Percentiles rank a stretch among this genome's conserved stretches.
phyloP scores from a whole-genome alignment of 1,140 invertebrate species.

The Cydia splendana region DNA sequence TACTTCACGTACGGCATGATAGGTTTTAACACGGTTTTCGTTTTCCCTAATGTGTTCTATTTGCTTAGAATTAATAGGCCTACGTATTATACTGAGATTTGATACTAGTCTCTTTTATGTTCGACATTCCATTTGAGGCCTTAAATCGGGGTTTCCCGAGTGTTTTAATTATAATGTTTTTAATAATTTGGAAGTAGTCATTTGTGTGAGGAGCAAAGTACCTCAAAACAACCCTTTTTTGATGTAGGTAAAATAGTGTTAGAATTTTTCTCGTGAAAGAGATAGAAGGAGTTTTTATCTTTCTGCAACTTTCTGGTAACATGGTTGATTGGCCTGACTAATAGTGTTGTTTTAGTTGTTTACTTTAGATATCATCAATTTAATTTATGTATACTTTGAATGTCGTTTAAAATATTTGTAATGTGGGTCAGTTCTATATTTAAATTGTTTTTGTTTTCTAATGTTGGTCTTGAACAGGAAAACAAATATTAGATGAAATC shows the following conservation, averaged over 20 bases:
- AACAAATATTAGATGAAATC: neutral
- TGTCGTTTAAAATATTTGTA: neutral
- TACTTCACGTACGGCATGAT: conserved; percentile 89
- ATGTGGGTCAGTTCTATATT: conserved; percentile 4
- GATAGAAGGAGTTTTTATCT: neutral
- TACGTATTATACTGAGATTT: conserved; percentile 93
- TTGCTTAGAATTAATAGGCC: conserved; percentile 88
- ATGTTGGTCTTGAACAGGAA: neutral
- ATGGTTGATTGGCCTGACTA: neutral
- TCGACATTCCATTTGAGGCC: conserved; percentile 2
- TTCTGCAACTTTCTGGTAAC: neutral
- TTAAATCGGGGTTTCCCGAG: neutral
- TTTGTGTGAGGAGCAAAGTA: neutral
- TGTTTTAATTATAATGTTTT: conserved; percentile 25
- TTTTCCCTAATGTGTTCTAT: conserved; percentile 89
- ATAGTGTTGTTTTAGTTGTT: neutral
- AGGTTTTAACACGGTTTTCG: conserved; percentile 87
- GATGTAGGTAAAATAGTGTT: neutral
- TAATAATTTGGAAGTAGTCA: neutral
- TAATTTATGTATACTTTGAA: no score
- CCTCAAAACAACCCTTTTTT: neutral
- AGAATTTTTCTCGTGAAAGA: neutral
- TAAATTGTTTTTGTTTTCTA: neutral
- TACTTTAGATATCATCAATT: neutral
- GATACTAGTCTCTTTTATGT: conserved; percentile 42